phyloP scores from a whole-genome alignment of 2,113 vertebrate genomes.

The Nothoprocta pentlandii region DNA sequence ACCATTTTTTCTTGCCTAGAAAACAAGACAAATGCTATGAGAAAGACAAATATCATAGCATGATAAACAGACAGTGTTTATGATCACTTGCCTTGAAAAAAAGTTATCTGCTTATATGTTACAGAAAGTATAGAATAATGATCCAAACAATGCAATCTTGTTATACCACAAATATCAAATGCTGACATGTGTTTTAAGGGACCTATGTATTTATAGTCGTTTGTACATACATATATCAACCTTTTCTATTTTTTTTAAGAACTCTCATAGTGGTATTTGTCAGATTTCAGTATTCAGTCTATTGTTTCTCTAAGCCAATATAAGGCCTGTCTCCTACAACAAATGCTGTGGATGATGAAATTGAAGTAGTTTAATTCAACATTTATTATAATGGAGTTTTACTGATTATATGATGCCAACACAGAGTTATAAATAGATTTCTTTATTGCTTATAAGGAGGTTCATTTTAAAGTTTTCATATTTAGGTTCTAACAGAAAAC shows the following conservation, averaged over 20 bases:
- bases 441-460: not conserved
- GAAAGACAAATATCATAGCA: not conserved
- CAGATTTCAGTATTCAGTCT: slow-evolving; percentile 23
- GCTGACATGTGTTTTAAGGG: not conserved
- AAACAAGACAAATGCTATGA: not conserved
- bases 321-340: not conserved
- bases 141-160: not conserved
- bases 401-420: not conserved
- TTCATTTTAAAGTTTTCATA: not conserved
- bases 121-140: not conserved
- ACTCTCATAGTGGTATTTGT: not conserved
- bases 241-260: not conserved
- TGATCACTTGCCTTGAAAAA: not conserved
- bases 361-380: not conserved
- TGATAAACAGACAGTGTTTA: slow-evolving; percentile 22
- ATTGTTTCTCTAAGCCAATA: slow-evolving; percentile 35
- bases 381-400: not conserved
- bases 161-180: not conserved
- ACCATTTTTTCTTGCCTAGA: not conserved
- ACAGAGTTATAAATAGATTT: not conserved
- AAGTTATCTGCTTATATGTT: not conserved
- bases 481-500: not conserved
- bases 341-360: not conserved
- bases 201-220: not conserved
- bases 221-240: not conserved